A percentile compares a stretch with the other conserved stretches of the same genome.
Evolutionary conservation across 2,888 invertebrate species (phyloP).

Genomic region (Noctua janthe): DNA sequence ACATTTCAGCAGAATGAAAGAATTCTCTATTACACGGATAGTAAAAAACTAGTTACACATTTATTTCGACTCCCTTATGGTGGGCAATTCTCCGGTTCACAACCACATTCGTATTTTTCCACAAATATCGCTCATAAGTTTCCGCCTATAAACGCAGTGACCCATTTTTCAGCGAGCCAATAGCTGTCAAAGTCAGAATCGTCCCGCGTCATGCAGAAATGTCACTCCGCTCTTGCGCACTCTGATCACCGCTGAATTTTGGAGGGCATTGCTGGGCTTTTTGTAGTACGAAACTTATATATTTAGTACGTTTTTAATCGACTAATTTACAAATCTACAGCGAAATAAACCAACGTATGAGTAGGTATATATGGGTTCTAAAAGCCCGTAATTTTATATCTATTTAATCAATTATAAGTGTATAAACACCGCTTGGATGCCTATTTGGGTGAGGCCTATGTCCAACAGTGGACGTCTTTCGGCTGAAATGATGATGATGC

Average conservation of each 20-base stretch:
- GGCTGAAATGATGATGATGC: too few species aligned
- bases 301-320: not conserved
- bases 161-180: conserved; percentile 61
- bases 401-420: too few species aligned
- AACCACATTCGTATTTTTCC: conserved; percentile 25
- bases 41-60: not conserved
- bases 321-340: not conserved
- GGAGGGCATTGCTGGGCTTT: not conserved
- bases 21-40: not conserved
- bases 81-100: not conserved
- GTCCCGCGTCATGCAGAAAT: conserved; percentile 32
- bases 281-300: not conserved
- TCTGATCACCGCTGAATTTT: conserved; percentile 8
- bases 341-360: not conserved
- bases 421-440: too few species aligned
- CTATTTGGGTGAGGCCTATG: too few species aligned
- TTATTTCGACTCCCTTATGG: not conserved
- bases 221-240: conserved; percentile 23
- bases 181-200: conserved; percentile 59
- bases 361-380: not conserved
- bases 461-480: too few species aligned
- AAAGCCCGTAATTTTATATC: not conserved
- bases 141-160: conserved; percentile 45
- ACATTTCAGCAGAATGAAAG: not conserved
- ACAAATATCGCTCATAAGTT: conserved; percentile 42